Evolutionary conservation across 2,888 invertebrate species (phyloP).

Genomic region (Metellina segmentata): DNA sequence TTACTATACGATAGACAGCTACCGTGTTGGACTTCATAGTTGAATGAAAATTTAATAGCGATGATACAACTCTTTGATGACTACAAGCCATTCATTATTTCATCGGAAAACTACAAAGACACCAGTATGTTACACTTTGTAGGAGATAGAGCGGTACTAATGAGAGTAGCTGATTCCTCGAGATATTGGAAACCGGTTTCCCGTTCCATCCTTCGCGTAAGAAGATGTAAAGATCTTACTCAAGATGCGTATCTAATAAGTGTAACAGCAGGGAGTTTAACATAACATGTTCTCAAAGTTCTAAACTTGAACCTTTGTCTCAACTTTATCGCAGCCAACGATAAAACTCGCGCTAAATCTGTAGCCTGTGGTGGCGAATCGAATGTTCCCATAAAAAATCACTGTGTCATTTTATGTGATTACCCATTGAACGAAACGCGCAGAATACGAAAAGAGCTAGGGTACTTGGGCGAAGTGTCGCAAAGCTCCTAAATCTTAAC

Average conservation of each 20-base stretch:
- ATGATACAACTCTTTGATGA: no score
- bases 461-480: conserved; percentile 1
- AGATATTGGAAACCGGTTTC: not conserved
- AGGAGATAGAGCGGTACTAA: no score
- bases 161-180: no score
- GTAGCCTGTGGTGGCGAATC: conserved; percentile 14
- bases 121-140: no score
- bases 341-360: conserved; percentile 44
- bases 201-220: not conserved
- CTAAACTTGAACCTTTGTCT: conserved; percentile 50
- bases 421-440: conserved; percentile 21
- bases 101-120: no score
- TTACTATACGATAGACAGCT: no score
- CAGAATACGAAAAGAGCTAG: conserved; percentile 21
- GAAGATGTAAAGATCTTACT: not conserved
- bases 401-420: conserved; percentile 45
- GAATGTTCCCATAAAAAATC: conserved; percentile 30
- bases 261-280: conserved; percentile 47
- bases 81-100: no score
- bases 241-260: conserved; percentile 34
- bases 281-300: conserved; percentile 16
- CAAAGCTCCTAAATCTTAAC: conserved; percentile 20
- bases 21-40: no score
- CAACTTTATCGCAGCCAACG: conserved; percentile 33
- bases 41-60: no score